phyloP scores from a whole-genome alignment of 2,888 invertebrate species.

The Pegoplata infirma region DNA sequence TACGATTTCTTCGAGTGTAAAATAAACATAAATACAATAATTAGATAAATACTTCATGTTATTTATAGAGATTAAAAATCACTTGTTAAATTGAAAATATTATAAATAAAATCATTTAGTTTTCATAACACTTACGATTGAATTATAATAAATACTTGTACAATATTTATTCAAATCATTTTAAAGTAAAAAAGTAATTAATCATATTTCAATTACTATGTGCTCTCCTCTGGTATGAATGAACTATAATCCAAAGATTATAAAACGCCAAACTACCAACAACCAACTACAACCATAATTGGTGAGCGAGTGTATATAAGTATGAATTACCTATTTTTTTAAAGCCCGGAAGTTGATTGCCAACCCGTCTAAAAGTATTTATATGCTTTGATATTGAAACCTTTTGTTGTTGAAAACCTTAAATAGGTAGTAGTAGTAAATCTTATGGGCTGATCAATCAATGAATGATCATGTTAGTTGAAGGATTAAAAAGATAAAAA shows the following conservation, averaged over 20 bases:
- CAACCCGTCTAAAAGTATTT: constrained; percentile 48
- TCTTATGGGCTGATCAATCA: constrained; percentile 47
- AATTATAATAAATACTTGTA: constrained; percentile 9
- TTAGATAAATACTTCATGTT: background rate
- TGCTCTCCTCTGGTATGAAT: constrained; percentile 35
- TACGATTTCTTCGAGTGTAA: background rate
- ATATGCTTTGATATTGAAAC: constrained; percentile 31
- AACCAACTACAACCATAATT: constrained; percentile 1
- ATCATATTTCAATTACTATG: constrained; percentile 66
- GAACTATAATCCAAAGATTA: constrained; percentile 28
- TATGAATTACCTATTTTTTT: constrained; percentile 70
- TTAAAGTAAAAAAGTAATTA: constrained; percentile 66
- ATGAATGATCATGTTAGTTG: constrained; percentile 45
- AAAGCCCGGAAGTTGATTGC: constrained; percentile 74
- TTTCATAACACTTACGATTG: constrained; percentile 14
- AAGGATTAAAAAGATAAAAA: constrained; percentile 49
- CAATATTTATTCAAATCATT: background rate
- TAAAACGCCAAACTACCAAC: background rate
- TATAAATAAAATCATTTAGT: background rate
- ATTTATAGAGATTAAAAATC: constrained; percentile 20
- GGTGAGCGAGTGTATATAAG: constrained; percentile 45
- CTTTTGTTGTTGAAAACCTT: constrained; percentile 45
- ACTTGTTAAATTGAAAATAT: constrained; percentile 31
- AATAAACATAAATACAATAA: too few relatives aligned
- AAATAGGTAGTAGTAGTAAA: constrained; percentile 21